phyloP scores from a whole-genome alignment of 2,113 vertebrate species.

The Numenius arquata region DNA sequence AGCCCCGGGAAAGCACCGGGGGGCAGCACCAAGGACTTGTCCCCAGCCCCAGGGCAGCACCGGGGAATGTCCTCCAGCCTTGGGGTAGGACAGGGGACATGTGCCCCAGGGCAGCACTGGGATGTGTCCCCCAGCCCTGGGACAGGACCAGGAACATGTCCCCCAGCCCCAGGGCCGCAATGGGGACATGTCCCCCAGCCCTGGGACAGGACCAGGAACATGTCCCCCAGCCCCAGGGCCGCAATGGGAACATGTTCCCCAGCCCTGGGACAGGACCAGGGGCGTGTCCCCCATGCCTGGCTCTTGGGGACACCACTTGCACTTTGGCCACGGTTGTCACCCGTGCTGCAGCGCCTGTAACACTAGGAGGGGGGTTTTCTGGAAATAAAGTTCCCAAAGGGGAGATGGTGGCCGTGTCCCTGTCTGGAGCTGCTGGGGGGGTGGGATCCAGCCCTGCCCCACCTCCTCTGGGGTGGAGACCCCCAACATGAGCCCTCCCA shows the following conservation, averaged over 20 bases:
- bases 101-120: no score
- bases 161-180: no score
- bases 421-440: background rate
- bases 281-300: fast-evolving
- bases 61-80: background rate
- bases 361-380: background rate
- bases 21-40: no score
- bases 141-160: no score
- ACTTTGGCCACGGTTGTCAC: background rate
- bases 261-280: background rate
- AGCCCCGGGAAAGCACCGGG: no score
- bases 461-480: background rate
- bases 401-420: fast-evolving
- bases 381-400: background rate
- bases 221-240: background rate
- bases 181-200: no score
- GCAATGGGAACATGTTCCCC: background rate
- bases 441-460: background rate
- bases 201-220: no score
- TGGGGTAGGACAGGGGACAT: fast-evolving
- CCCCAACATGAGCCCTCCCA: background rate
- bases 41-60: no score
- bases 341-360: background rate
- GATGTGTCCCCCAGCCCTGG: background rate
- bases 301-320: background rate